Conservation (phyloP, 2,888 invertebrate species). For the Aspidiotus rigidus region DNA sequence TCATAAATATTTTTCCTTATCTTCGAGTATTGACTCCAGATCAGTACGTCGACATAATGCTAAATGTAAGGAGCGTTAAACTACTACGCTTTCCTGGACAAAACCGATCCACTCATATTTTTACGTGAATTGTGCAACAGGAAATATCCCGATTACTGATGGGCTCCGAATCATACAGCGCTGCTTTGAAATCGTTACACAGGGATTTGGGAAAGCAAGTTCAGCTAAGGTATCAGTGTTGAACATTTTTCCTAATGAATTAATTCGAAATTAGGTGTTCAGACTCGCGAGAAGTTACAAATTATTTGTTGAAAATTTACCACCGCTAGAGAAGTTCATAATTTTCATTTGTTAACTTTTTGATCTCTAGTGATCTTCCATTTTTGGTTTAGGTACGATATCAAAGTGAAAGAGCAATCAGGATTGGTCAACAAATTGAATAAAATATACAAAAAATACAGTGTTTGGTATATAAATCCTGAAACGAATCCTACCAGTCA, state of each 20-base stretch:
- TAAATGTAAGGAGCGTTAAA: conserved; percentile 45
- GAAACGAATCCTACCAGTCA: conserved; percentile 40
- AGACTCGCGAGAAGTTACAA: background rate
- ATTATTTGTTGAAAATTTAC: background rate
- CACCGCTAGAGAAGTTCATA: no score
- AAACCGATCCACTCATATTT: background rate
- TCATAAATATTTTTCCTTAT: conserved; percentile 61
- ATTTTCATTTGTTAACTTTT: no score
- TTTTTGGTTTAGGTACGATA: conserved; percentile 42
- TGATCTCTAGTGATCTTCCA: conserved; percentile 6
- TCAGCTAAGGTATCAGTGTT: conserved; percentile 47
- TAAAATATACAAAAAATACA: conserved; percentile 54
- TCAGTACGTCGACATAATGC: conserved; percentile 45
- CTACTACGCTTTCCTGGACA: background rate
- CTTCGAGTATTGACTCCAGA: conserved; percentile 51
- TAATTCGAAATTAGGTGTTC: background rate
- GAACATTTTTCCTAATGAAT: background rate
- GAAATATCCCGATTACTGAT: conserved; percentile 63
- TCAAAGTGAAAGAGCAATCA: conserved; percentile 55
- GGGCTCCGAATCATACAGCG: conserved; percentile 72
- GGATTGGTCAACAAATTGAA: conserved; percentile 58
- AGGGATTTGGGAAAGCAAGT: conserved; percentile 60
- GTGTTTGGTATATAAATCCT: conserved; percentile 52
- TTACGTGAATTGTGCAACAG: conserved; percentile 37
- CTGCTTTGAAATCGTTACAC: conserved; percentile 56